Evolutionary conservation across 2,797 vertebrate genomes (phyloP), one percentile per base, ranked within the genome.

Genomic region (Chromis chromis): DNA sequence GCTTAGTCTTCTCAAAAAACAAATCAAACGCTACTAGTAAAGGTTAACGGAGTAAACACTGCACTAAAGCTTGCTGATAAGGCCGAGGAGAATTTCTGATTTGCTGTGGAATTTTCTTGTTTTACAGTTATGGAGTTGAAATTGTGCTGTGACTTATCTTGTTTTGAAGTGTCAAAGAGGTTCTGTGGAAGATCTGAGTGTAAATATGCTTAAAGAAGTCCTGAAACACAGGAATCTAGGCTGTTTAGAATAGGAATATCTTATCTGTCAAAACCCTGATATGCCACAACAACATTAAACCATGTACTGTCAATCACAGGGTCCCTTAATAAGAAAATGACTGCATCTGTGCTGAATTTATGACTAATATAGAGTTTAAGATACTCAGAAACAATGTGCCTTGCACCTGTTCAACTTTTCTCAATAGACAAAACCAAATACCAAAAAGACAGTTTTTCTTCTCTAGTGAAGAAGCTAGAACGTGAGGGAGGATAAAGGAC

Each of bases 401-500:
- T 24, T 52, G 31, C 12, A 27, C 21, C 10, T 53, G 14, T 52
- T 64, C 10, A 52, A 3, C 9, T 39, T 64, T 53, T n/a, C 6
- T 39, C 10, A 50, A 24, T 4, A 57, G 27, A 24, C 19, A 12
- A 19, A 27, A 44, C 13, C 0, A 66, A 19, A 24, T 4, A 39
- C 21, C 4, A 13, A 16, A 1, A 10, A 19, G 4, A 16, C 4
- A 1, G 21, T 58, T 66, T 58, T 42, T 5, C 4, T n/a, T 57
- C 21, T 39, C 36, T 7, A 49, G 36, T 25, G 2, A 25, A 5
- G 13, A 69, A 22, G 31, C 39, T 19, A 8, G 46, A 62, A 67
- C 7, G 58, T 49, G 28, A 65, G 53, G 42, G 27, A 42, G 52
- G 44, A 58, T 40, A 59, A 71, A 63, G 19, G 65, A 60, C 63